A percentile compares a stretch with the other conserved stretches of the same genome.
These are phyloP conservation scores for Anguilla anguilla DNA, from an alignment of 2,797 vertebrate species.

Conservation along the genomic window DNA sequence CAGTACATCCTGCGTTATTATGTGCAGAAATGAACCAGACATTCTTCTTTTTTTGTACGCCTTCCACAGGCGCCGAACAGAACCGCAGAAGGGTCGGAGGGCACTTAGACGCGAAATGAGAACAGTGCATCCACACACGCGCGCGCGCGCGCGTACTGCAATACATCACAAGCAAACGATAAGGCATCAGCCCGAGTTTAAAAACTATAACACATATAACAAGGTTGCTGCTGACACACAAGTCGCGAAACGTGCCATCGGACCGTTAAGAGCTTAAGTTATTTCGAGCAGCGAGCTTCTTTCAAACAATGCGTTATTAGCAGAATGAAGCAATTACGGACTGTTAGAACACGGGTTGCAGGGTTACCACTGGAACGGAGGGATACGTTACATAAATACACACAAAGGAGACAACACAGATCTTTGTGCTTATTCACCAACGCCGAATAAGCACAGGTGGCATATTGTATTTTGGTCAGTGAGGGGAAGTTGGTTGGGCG, in stretches of 20 bases:
- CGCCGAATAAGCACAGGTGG: background rate
- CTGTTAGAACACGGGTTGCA: background rate
- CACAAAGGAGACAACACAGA: background rate
- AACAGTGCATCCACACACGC: background rate
- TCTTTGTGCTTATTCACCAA: background rate
- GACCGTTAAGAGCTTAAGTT: background rate
- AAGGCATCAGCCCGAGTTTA: background rate
- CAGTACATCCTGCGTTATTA: background rate
- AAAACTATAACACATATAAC: too few species aligned
- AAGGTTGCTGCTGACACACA: background rate
- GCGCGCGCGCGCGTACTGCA: too few species aligned
- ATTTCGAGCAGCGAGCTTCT: background rate
- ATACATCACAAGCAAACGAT: background rate
- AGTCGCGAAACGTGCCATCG: background rate
- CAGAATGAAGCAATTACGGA: background rate
- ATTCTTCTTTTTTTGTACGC: background rate
- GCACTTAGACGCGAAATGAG: background rate
- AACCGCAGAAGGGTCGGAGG: background rate
- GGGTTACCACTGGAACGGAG: background rate
- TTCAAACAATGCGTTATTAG: background rate
- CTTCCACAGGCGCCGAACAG: background rate
- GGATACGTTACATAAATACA: background rate
- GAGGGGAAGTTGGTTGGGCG: conserved; percentile 40
- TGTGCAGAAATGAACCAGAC: background rate
- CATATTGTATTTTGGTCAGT: background rate